These are phyloP conservation scores for Meliscaeva auricollis DNA, from an alignment of 2,888 invertebrate genomes.

Conservation along the genomic window DNA sequence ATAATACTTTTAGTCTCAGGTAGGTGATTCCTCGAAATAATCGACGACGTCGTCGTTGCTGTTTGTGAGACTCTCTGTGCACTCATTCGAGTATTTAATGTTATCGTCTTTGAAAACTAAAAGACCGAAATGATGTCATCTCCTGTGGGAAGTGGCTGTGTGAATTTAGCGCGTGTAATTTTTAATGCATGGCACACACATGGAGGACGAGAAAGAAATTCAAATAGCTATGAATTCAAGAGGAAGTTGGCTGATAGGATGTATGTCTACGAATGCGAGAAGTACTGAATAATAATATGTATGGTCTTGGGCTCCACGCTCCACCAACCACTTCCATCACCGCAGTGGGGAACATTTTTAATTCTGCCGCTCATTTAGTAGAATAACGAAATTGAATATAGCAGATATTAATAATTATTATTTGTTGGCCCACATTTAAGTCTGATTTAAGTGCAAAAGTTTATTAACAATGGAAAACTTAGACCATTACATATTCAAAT, in stretches of 20 bases:
- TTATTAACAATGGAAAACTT: slow-evolving; percentile 13
- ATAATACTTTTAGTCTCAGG: slow-evolving; percentile 60
- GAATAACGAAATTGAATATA: slow-evolving; percentile 5
- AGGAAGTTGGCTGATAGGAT: slow-evolving; percentile 33
- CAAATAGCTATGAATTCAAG: slow-evolving; percentile 20
- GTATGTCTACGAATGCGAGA: slow-evolving; percentile 26
- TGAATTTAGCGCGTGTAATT: slow-evolving; percentile 31
- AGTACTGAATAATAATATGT: slow-evolving; percentile 23
- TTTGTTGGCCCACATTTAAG: neutral
- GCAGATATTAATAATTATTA: neutral
- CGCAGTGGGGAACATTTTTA: neutral
- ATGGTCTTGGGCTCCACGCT: neutral
- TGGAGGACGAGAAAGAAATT: slow-evolving; percentile 12
- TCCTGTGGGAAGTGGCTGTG: slow-evolving; percentile 14
- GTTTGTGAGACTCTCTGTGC: slow-evolving; percentile 46
- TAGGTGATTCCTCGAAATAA: slow-evolving; percentile 67
- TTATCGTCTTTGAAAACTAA: slow-evolving; percentile 4
- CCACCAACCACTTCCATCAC: neutral
- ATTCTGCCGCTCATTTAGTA: neutral
- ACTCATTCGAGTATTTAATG: slow-evolving; percentile 40
- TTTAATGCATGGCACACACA: slow-evolving; percentile 31
- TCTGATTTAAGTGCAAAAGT: slow-evolving; percentile 18
- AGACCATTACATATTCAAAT: neutral
- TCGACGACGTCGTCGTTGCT: slow-evolving; percentile 43
- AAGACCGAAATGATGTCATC: slow-evolving; percentile 62